Evolutionary conservation across 23 tunicate genomes (phyloP).

Genomic region (Ciona savignyi): DNA sequence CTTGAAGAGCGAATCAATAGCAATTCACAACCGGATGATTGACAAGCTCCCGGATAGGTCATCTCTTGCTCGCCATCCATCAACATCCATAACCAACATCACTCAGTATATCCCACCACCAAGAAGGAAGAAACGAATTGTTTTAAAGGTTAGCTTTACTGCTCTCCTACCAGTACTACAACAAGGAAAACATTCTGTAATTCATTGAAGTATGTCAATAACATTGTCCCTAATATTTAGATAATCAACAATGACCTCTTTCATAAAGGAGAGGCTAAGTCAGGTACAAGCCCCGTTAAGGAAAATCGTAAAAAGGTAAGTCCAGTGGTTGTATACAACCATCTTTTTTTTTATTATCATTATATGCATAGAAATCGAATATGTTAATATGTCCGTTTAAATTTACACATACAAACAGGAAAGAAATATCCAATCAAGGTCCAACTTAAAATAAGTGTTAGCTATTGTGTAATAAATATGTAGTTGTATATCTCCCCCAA

Average conservation of each 20-base stretch:
- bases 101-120: background rate
- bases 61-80: background rate
- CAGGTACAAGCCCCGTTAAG: background rate
- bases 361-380: no score
- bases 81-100: conserved; percentile 7
- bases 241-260: background rate
- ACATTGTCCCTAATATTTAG: no score
- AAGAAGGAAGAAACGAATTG: background rate
- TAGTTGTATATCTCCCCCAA: no score
- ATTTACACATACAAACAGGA: no score
- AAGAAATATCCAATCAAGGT: no score
- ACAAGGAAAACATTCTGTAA: background rate
- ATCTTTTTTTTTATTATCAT: no score
- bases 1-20: background rate
- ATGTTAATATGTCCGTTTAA: no score
- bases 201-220: background rate
- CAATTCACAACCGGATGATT: background rate
- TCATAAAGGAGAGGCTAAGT: background rate
- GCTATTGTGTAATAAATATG: no score
- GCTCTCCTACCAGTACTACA: background rate
- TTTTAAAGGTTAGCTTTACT: conserved; percentile 9
- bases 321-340: no score
- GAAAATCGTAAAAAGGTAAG: background rate
- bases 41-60: background rate
- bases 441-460: no score